phyloP scores from a whole-genome alignment of 53 echinoderm and acorn worm species.

The Temnopleurus reevesii region DNA sequence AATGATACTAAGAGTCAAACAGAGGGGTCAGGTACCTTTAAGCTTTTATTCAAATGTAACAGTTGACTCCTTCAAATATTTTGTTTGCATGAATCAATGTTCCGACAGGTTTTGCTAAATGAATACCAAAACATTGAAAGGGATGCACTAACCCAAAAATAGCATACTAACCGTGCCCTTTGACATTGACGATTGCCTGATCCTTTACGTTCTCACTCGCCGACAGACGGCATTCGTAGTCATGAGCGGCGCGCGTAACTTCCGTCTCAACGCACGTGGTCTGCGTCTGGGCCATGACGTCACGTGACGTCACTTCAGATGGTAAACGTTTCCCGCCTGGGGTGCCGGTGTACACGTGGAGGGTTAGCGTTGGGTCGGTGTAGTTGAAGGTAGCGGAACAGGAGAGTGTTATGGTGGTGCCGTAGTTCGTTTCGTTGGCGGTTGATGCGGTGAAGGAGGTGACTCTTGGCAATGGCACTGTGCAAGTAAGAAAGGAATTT shows the following conservation, averaged over 20 bases:
- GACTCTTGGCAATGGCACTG: conserved; percentile 27
- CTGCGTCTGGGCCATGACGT: conserved; percentile 24
- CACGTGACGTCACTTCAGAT: neutral
- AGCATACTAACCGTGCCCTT: conserved; percentile 18
- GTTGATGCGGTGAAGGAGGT: neutral
- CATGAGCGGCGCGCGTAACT: neutral
- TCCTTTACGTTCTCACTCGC: neutral
- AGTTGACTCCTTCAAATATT: no score
- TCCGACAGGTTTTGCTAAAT: no score
- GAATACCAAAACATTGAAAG: no score
- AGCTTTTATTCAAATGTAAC: no score
- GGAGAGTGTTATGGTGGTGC: neutral
- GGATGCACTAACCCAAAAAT: no score
- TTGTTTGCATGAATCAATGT: no score
- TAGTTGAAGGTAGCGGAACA: conserved; percentile 37
- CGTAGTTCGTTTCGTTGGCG: conserved; percentile 28
- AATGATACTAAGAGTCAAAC: no score
- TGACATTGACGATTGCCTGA: conserved; percentile 23
- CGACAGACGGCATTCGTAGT: conserved; percentile 27
- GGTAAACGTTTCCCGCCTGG: neutral
- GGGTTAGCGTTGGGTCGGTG: conserved; percentile 19
- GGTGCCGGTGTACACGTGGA: conserved; percentile 14
- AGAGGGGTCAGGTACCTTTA: no score
- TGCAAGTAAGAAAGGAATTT: neutral
- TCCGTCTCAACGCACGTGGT: neutral